A percentile compares a stretch with the other conserved stretches of the same genome.
Evolutionary conservation across 2,113 vertebrate genomes (phyloP).

Genomic region (rabbit (Oryctolagus cuniculus)): mOryCun1.1 NC_091433.1:99573501-99574000

Average conservation of each 20-base stretch:
- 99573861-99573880: not conserved
- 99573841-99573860: not conserved
- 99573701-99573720: not conserved
- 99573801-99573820: not conserved
- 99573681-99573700: not conserved
- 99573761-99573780: not conserved
- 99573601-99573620: rapidly evolving
- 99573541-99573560: not conserved
- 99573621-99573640: not conserved
- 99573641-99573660: rapidly evolving
- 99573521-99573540: not conserved
- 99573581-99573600: rapidly evolving
- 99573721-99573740: not conserved
- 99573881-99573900: too few species aligned
- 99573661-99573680: not conserved
- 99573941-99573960: not conserved
- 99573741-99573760: not conserved
- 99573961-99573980: not conserved
- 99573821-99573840: not conserved
- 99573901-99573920: not conserved
- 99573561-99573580: not conserved
- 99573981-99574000: not conserved
- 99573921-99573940: not conserved
- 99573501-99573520: not conserved
- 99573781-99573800: not conserved